Base-by-base conservation (phyloP, 2,797 vertebrate genomes). In the Pteronotus mesoamericanus region DNA sequence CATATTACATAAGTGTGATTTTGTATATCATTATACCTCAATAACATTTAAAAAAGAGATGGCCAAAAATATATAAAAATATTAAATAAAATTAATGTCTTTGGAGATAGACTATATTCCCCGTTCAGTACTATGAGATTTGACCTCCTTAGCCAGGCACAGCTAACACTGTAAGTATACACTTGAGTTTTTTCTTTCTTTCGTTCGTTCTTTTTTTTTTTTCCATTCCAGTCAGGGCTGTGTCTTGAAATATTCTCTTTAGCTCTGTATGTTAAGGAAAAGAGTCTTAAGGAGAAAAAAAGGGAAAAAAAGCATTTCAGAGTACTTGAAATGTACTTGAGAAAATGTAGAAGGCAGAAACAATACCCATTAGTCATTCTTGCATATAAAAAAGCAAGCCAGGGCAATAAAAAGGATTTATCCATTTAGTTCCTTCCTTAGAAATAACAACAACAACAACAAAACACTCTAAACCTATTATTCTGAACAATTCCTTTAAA, bases 401-500 rank as follows among this genome's bases (percentile, higher is more conserved):
- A 77, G 39, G 46, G 68, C 24, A 92, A 90, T 71, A 53, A 69
- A 97, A 94, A 85, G 2, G 15, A 79, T 88, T 83, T 95, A 61
- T 95, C 79, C 61, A 89, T 22, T 87, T 91, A 94, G 53, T 93
- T 59, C 19, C 0, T 93, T 66, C 37, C 61, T 78, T 64, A 85
- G 42, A 96, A 86, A 94, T 96, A 95, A 53, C 19, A 97, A 87
- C 96, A 84, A 6, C 57, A 32, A 61, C 59, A 66, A 66, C 7
- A 66, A 34, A 88, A 79, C 15, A 89, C 6, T 57, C 3, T 77
- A 44, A 91, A 86, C 24, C 74, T 14, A 79, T 51, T 64, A 71
- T 53, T 95, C 83, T 91, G 74, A 96, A 97, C 66, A 95, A 97
- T 91, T 59, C 16, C 5, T 93, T 97, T 61, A 69, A 96, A 97